These are phyloP conservation scores for Protobothrops mucrosquamatus DNA, from an alignment of 2,113 vertebrate genomes.

Conservation along the genomic window DNA sequence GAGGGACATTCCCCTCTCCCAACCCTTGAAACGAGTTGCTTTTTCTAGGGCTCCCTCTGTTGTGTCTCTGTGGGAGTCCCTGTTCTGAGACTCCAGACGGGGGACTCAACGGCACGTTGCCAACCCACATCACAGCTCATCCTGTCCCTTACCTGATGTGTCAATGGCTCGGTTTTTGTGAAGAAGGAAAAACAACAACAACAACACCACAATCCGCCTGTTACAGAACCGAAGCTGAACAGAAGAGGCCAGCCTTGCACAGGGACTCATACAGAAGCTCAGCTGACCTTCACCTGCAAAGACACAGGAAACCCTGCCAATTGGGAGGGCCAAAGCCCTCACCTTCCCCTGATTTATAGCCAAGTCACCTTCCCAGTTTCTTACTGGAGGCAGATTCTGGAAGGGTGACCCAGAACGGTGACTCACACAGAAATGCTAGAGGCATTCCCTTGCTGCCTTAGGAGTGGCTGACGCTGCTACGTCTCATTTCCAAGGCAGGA, in stretches of 20 bases:
- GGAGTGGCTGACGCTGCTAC: neutral
- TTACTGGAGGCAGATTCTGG: neutral
- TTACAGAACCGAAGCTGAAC: neutral
- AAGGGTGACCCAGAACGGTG: neutral
- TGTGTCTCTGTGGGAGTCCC: neutral
- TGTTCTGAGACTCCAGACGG: neutral
- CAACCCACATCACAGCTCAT: neutral
- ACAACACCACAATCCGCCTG: neutral
- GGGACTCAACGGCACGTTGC: neutral
- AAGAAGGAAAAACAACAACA: no score
- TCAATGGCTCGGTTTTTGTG: neutral
- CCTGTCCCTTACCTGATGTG: neutral
- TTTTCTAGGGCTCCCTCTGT: neutral
- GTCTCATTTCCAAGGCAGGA: neutral
- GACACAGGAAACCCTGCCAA: neutral
- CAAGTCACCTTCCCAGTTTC: no score
- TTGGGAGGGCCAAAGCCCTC: neutral
- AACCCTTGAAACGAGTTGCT: neutral
- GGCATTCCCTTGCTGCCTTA: neutral
- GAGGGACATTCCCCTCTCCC: neutral
- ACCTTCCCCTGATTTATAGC: neutral
- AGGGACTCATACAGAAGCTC: neutral
- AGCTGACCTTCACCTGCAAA: neutral
- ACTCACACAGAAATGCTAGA: neutral
- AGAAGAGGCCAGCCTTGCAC: neutral